A percentile compares a stretch with the other conserved stretches of the same genome.
phyloP scores from a whole-genome alignment of 2,888 invertebrate genomes.

The Abrostola triplasia region DNA sequence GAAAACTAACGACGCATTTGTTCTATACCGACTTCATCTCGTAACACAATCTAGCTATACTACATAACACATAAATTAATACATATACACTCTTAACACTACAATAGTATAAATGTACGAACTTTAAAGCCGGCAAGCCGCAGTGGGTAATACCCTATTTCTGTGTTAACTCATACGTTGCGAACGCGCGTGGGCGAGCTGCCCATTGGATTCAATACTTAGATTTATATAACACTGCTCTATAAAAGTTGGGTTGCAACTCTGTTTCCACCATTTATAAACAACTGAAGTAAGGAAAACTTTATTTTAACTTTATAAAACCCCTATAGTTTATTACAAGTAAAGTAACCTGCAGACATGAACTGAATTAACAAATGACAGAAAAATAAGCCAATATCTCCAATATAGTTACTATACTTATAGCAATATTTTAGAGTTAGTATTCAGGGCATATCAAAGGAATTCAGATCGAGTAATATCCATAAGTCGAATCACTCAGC shows the following conservation, averaged over 20 bases:
- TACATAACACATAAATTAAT: no score
- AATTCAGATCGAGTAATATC: neutral
- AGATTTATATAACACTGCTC: neutral
- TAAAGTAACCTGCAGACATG: no score
- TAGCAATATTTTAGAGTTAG: no score
- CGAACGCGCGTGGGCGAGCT: conserved; percentile 13
- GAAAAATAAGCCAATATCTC: neutral
- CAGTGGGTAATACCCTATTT: conserved; percentile 14
- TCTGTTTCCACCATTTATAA: neutral
- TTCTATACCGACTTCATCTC: no score
- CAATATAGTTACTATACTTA: no score
- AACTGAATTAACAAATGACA: no score
- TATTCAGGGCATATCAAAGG: no score
- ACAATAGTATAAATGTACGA: neutral
- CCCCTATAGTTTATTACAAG: no score
- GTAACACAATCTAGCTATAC: no score
- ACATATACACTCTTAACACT: no score
- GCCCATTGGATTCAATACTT: conserved; percentile 5
- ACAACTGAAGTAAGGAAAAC: neutral
- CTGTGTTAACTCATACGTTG: conserved; percentile 3
- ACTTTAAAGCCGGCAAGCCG: neutral
- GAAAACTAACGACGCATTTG: no score
- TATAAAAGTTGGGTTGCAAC: neutral
- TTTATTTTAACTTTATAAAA: no score
- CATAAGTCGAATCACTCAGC: conserved; percentile 6